These are phyloP conservation scores for Halichoeres trimaculatus DNA, from an alignment of 2,113 vertebrate species.

Conservation along the genomic window DNA sequence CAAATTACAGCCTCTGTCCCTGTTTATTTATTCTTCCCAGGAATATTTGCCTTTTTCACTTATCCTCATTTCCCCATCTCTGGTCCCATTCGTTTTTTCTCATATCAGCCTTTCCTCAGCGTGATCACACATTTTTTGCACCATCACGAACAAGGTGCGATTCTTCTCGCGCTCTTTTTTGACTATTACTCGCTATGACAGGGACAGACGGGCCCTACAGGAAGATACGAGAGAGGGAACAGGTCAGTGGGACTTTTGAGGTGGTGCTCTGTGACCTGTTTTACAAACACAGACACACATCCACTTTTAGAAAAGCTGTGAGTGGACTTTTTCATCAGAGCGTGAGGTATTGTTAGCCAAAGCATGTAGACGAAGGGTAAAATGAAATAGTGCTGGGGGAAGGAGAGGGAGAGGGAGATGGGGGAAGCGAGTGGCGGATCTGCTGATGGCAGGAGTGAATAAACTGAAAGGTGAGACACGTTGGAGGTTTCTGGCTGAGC, in stretches of 20 bases:
- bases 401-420: slow-evolving; percentile 1
- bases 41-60: background rate
- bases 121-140: slow-evolving; percentile 23
- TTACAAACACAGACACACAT: background rate
- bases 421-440: slow-evolving; percentile 15
- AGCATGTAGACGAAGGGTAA: slow-evolving; percentile 38
- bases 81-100: slow-evolving; percentile 14
- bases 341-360: slow-evolving; percentile 18
- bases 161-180: slow-evolving; percentile 8
- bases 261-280: slow-evolving; percentile 42
- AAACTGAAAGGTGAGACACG: slow-evolving; percentile 40
- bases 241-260: slow-evolving; percentile 47
- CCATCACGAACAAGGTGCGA: slow-evolving; percentile 2
- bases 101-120: slow-evolving; percentile 15
- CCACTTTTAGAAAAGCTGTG: slow-evolving; percentile 1
- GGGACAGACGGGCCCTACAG: slow-evolving; percentile 32
- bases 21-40: background rate
- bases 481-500: slow-evolving; percentile 38
- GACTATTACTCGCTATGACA: slow-evolving; percentile 56
- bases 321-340: slow-evolving; percentile 10
- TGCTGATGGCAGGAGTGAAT: slow-evolving; percentile 50
- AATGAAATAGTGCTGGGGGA: slow-evolving; percentile 25
- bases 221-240: slow-evolving; percentile 1
- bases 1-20: background rate
- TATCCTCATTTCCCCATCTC: background rate